Percentiles rank a stretch among this genome's conserved stretches.
These are phyloP conservation scores for Sisor rabdophorus DNA, from an alignment of 2,113 vertebrate species.

Conservation along the genomic window DNA sequence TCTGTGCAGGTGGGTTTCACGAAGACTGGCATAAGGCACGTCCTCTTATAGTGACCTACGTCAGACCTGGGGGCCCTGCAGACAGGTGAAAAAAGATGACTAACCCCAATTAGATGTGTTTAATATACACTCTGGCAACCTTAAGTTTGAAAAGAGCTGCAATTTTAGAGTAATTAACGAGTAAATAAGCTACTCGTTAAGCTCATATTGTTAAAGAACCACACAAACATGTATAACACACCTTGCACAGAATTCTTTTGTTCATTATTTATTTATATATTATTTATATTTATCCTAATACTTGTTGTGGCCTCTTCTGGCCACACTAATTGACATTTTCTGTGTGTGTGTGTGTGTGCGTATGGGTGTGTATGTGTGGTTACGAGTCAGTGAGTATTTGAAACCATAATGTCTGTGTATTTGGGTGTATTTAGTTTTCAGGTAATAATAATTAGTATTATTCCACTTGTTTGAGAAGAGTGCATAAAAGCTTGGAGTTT, in stretches of 20 bases:
- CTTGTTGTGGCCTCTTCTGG: too few species aligned
- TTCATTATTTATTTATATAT: too few species aligned
- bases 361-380: slow-evolving; percentile 1
- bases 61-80: slow-evolving; percentile 88
- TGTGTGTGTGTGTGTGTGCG: background rate
- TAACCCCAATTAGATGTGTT: slow-evolving; percentile 17
- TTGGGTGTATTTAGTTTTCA: background rate
- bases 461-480: too few species aligned
- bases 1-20: slow-evolving; percentile 84
- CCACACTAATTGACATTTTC: too few species aligned
- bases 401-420: background rate
- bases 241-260: too few species aligned
- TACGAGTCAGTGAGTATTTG: background rate
- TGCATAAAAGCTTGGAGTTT: background rate
- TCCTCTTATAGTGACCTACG: slow-evolving; percentile 83
- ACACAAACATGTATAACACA: too few species aligned
- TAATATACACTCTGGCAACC: background rate
- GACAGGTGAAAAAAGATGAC: slow-evolving; percentile 78
- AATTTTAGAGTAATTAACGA: too few species aligned
- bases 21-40: slow-evolving; percentile 93
- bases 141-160: too few species aligned
- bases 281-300: too few species aligned
- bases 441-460: too few species aligned
- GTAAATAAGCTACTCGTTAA: too few species aligned
- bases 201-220: too few species aligned